A percentile compares a stretch with the other conserved stretches of the same genome.
Evolutionary conservation across 2,797 vertebrate species (phyloP).

Genomic region (Melopsittacus undulatus): DNA sequence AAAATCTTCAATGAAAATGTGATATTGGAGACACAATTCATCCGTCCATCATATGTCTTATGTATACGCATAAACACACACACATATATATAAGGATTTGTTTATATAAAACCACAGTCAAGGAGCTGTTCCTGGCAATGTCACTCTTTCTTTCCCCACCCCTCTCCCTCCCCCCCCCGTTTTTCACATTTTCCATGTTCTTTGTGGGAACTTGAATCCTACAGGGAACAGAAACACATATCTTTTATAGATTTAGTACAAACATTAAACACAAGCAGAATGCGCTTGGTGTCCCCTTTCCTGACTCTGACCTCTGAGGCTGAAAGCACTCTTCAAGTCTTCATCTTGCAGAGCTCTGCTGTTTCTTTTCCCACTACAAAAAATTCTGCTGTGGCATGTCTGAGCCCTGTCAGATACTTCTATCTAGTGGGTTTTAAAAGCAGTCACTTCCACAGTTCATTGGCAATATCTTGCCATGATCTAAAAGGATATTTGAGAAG

Average conservation of each 20-base stretch:
- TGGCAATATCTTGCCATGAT: background rate
- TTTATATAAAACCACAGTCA: background rate
- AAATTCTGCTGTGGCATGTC: background rate
- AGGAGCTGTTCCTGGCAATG: background rate
- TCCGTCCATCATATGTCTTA: accelerated
- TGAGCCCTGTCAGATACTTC: background rate
- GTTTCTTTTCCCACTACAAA: background rate
- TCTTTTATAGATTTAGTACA: background rate
- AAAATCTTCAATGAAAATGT: background rate
- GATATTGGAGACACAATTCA: background rate
- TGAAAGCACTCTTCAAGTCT: background rate
- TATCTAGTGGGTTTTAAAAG: accelerated
- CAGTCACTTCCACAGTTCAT: too few relatives aligned
- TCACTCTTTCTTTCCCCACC: too few relatives aligned
- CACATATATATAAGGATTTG: background rate
- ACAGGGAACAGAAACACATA: background rate
- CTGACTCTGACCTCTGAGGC: background rate
- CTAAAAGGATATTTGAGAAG: background rate
- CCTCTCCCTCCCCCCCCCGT: background rate
- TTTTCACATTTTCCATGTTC: background rate
- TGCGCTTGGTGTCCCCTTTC: background rate
- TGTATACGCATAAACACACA: background rate
- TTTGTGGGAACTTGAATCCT: background rate
- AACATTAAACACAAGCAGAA: background rate
- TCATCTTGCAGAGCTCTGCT: background rate